Percentiles rank a stretch among this genome's conserved stretches.
Conservation (phyloP, 30 jellyfish, hydroid and myxozoan species). For the Turritopsis rubra region DNA sequence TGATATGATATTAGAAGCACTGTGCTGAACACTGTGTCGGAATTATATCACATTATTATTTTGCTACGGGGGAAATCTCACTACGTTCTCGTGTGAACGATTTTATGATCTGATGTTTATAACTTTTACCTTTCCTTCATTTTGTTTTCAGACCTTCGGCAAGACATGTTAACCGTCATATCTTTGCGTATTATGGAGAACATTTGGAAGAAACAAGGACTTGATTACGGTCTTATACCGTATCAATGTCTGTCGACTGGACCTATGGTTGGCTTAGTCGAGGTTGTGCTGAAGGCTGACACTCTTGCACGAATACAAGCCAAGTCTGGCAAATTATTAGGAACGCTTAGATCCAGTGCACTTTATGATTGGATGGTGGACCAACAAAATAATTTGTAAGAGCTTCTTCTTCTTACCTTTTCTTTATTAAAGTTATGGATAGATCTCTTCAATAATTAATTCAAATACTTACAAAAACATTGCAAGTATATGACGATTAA, state of each 20-base stretch:
- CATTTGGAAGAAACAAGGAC: conserved; percentile 55
- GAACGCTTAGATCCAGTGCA: background rate
- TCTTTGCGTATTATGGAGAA: conserved; percentile 54
- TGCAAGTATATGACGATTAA: too few relatives aligned
- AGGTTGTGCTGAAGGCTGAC: conserved; percentile 51
- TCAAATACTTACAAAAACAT: too few relatives aligned
- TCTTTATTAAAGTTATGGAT: too few relatives aligned
- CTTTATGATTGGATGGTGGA: background rate
- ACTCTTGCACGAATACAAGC: conserved; percentile 67
- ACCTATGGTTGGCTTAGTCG: conserved; percentile 52
- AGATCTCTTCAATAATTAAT: too few relatives aligned
- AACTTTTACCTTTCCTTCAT: too few relatives aligned
- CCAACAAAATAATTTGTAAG: conserved; percentile 4
- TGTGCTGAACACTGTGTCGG: too few relatives aligned
- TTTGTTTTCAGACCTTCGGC: conserved; percentile 57
- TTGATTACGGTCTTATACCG: conserved; percentile 43
- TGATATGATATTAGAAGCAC: too few relatives aligned
- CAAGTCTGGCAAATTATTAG: conserved; percentile 24
- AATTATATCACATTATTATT: too few relatives aligned
- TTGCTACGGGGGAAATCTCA: too few relatives aligned
- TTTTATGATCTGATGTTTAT: too few relatives aligned
- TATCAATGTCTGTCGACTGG: conserved; percentile 63
- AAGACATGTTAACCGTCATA: conserved; percentile 71
- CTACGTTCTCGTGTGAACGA: too few relatives aligned
- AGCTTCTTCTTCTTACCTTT: too few relatives aligned